Percentiles rank a stretch among this genome's conserved stretches.
phyloP scores from a whole-genome alignment of 1,140 invertebrate species.

The Asobara japonica region DNA sequence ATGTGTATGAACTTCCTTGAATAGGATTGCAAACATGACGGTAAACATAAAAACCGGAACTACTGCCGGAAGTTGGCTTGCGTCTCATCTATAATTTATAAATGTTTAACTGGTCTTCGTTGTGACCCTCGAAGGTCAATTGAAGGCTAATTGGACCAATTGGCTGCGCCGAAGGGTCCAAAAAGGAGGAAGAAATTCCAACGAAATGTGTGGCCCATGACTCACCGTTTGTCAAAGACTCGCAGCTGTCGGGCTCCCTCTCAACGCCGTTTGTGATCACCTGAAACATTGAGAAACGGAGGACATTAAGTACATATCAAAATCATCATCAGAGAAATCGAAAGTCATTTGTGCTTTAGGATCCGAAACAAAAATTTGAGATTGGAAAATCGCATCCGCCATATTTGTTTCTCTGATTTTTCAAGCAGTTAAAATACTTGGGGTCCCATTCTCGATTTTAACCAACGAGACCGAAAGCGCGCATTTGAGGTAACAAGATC shows the following conservation, averaged over 20 bases:
- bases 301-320: neutral
- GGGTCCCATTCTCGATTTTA: too few species aligned
- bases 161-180: neutral
- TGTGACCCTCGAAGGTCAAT: constrained; percentile 15
- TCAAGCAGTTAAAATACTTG: too few species aligned
- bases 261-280: constrained; percentile 42
- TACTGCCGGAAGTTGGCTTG: neutral
- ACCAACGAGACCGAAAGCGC: too few species aligned
- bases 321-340: neutral
- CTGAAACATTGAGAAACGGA: constrained; percentile 38
- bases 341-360: too few species aligned
- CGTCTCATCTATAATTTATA: neutral
- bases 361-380: too few species aligned
- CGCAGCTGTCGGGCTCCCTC: constrained; percentile 46
- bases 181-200: neutral
- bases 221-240: constrained; percentile 55
- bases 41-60: constrained; percentile 12
- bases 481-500: too few species aligned
- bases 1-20: too few species aligned
- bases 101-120: neutral
- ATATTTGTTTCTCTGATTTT: too few species aligned
- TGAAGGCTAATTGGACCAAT: constrained; percentile 20
- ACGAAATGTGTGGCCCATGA: constrained; percentile 9
- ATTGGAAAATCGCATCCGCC: too few species aligned
- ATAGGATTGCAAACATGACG: neutral